Evolutionary conservation across 2,113 vertebrate genomes (phyloP), one percentile per base, ranked within the genome.

Genomic region (Haemorhous mexicanus): DNA sequence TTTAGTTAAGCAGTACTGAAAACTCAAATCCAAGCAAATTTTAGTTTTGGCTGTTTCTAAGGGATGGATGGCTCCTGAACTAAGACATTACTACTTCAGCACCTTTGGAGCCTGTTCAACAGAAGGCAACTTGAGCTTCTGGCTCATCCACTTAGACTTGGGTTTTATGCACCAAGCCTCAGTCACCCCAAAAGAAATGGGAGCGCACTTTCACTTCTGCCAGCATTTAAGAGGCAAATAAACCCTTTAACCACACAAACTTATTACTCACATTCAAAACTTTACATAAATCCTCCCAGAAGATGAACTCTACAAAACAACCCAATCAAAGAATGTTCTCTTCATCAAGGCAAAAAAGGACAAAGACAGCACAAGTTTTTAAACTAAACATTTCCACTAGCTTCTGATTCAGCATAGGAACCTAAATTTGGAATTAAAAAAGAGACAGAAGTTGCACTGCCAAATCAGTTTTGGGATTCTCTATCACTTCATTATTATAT

Each of bases 141-240:
- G 27, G 56, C 44, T 87, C 43, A 70, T 9, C 43, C 2, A 1
- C 53, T 86, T 46, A 0, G 0, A 84, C 16, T 41, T 70, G 19
- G 33, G n/a, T 43, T 89, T 82, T 52, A 84, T 1, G 5, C 7
- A 66, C 21, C 33, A 64, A 56, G 24, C 37, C 52, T 66, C 26
- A 53, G 19, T 3, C 47, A 21, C 11, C 32, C n/a, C 50, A 61
- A 39, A 22, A 76, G 53, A 90, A 90, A 72, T 23, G 4, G 23
- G 10, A 77, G 22, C 0, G 0, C 41, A 58, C 35, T 67, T 85
- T 61, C 44, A 79, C 39, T 89, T 89, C 37, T 2, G 1, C 17
- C n/a, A 74, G 23, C 46, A 35, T 44, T 96, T 16, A 75, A 69
- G 32, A 77, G 20, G 23, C 32, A 96, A 70, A 77, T 33, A 69